Base-by-base conservation (phyloP, 2,113 vertebrate genomes). In the Coryphaenoides rupestris region DNA sequence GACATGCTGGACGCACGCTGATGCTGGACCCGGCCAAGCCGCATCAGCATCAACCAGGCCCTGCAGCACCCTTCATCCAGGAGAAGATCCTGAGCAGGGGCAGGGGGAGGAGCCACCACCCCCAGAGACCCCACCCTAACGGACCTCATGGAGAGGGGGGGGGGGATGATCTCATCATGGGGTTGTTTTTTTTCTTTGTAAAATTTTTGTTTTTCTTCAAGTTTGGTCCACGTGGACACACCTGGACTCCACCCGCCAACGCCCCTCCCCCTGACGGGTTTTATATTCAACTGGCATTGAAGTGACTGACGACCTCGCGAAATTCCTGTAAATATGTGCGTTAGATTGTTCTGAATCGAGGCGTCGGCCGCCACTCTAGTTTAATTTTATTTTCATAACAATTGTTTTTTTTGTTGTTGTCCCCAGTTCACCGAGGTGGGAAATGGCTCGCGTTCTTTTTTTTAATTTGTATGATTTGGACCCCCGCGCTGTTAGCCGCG, bases 41-140 rank as follows among this genome's bases (percentile, higher is more conserved):
- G 97, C 83, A 95, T 99, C 91, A 98, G 92, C 92, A 99, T 99
- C 92, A 99, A 99, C 91, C 97, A 99, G 93, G 97, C 97, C 73
- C 93, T 99, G 72, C 97, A 99, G 87, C 96, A 99, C 53, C 95
- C 65, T 98, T 98, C 83, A 99, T 99, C 88, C 96, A 99, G 93
- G 71, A 68, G 57, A 70, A 72, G 70, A 78, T 21, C 16, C 10
- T 68, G 70, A 58, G 63, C 52, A 24, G 2, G 24, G 24, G 24
- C 24, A 2, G 46, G 46, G 2, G 46, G 10, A 2, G 10, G 10
- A 47, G 4, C 46, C 46, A 3, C 46, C 46, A 47, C 46, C 46
- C 2, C 15, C 46, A 2, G 46, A 47, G 10, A 26, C 46, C 46
- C 95, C 63, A 98, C 96, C 83, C 98, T 98, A 88, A 96, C 98